These are phyloP conservation scores for Anthrax anthrax DNA, from an alignment of 2,888 invertebrate genomes.

Conservation along the genomic window DNA sequence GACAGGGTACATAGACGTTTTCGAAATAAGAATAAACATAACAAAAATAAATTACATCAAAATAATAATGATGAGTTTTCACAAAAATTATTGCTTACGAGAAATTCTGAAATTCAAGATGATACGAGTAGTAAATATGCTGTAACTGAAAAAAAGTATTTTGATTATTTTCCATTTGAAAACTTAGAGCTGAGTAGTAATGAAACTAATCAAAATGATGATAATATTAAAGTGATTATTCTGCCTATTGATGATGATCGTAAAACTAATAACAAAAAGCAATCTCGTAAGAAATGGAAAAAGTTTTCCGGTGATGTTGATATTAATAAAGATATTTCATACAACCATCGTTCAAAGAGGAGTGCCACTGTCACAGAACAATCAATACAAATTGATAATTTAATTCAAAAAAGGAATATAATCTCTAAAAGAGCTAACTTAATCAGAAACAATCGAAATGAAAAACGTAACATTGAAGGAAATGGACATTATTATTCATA, in stretches of 20 bases:
- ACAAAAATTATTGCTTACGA: not conserved
- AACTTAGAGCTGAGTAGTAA: conserved; percentile 5
- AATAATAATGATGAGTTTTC: not conserved
- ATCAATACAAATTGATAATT: not conserved
- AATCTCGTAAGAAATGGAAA: not conserved
- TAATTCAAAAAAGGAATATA: not conserved
- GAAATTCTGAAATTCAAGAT: not conserved
- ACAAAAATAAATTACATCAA: not conserved
- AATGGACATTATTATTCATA: conserved; percentile 4
- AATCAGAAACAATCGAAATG: not conserved
- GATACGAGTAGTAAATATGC: conserved; percentile 4
- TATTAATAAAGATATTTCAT: not conserved
- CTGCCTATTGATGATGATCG: conserved; percentile 3
- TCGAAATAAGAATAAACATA: not conserved
- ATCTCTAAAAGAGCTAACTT: not conserved
- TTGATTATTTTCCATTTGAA: conserved; percentile 16
- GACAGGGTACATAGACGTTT: not conserved
- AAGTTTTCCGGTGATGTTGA: not conserved
- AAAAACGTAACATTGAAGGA: not conserved
- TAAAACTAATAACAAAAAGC: not conserved
- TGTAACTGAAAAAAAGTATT: conserved; percentile 15
- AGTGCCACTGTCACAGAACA: not conserved
- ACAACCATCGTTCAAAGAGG: conserved; percentile 1
- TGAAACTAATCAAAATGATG: conserved; percentile 4
- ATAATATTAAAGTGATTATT: conserved; percentile 9